Conservation (phyloP, 2,113 vertebrate species). For the Melanotaenia duboulayi region DNA sequence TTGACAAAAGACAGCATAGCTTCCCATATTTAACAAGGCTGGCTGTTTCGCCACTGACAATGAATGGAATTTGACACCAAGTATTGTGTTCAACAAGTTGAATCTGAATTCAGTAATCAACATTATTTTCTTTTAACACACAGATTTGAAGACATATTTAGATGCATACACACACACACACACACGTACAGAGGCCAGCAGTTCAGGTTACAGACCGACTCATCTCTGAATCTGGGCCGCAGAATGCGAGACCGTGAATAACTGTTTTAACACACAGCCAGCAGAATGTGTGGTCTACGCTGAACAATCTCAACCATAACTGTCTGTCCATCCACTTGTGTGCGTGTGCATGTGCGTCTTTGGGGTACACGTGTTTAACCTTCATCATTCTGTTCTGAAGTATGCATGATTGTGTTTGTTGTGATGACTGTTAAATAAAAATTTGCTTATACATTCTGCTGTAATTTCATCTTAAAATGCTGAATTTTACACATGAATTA, state of each 20-base stretch:
- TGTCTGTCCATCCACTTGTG: conserved; percentile 26
- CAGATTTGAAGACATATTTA: background rate
- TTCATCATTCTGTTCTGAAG: too few species aligned
- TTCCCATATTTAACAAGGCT: conserved; percentile 50
- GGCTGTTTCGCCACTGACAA: conserved; percentile 22
- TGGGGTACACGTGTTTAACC: conserved; percentile 15
- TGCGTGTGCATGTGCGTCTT: conserved; percentile 1
- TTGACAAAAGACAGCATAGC: conserved; percentile 67
- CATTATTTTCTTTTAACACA: background rate
- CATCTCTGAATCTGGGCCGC: conserved; percentile 70
- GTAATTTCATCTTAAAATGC: too few species aligned
- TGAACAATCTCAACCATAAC: conserved; percentile 71
- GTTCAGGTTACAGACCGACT: conserved; percentile 65
- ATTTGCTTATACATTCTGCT: background rate
- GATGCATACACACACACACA: conserved; percentile 1
- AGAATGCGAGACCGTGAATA: conserved; percentile 77
- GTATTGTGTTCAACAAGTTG: conserved; percentile 17
- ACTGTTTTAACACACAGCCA: conserved; percentile 78
- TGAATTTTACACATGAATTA: too few species aligned
- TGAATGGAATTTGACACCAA: conserved; percentile 44
- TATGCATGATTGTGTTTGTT: background rate
- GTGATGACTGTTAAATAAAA: background rate
- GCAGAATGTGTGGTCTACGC: conserved; percentile 84
- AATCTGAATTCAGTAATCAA: background rate
- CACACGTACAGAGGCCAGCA: conserved; percentile 45